Evolutionary conservation across 2,797 vertebrate genomes (phyloP).

Genomic region (Aotus griseimembra): DNA sequence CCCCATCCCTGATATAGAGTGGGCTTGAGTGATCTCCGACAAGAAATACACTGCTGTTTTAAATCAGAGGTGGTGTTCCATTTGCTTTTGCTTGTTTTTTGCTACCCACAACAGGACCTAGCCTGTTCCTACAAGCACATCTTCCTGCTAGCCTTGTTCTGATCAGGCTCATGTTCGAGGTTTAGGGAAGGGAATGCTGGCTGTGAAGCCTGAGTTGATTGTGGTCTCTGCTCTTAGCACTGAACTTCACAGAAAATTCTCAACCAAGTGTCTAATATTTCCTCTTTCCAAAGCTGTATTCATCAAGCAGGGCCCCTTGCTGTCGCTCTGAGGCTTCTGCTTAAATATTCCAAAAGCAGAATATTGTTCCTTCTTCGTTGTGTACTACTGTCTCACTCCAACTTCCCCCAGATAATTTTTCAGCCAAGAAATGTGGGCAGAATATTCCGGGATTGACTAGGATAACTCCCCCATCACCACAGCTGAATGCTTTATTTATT

Average conservation of each 20-base stretch:
- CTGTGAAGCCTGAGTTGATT: not conserved
- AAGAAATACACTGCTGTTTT: not conserved
- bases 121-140: not conserved
- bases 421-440: not conserved
- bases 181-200: not conserved
- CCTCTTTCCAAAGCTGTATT: not conserved
- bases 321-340: accelerated
- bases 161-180: not conserved
- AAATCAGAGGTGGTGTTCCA: not conserved
- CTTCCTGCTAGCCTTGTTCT: not conserved
- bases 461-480: not conserved
- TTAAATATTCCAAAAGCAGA: not conserved
- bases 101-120: too few relatives aligned
- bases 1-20: not conserved
- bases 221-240: not conserved
- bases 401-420: not conserved
- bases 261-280: too few relatives aligned
- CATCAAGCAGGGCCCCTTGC: accelerated
- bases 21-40: accelerated
- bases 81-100: not conserved
- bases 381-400: accelerated
- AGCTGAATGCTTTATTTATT: not conserved
- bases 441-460: accelerated
- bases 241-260: not conserved
- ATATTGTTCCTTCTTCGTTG: accelerated